Conservation (phyloP, 2,888 invertebrate species). For the Adelognathus sp. region DNA sequence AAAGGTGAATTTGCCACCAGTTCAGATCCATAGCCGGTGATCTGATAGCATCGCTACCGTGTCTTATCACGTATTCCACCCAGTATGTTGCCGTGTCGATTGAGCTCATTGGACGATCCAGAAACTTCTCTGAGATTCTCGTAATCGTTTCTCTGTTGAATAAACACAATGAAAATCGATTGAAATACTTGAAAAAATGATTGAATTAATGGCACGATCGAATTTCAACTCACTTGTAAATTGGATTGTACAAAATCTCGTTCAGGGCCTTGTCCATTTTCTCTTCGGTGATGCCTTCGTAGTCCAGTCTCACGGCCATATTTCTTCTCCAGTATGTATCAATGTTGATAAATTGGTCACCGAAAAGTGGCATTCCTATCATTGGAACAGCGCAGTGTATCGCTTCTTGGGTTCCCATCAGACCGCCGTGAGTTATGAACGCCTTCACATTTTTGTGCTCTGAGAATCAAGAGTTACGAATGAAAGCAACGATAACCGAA, state of each 20-base stretch:
- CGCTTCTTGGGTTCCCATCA: conserved; percentile 68
- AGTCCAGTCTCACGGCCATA: conserved; percentile 63
- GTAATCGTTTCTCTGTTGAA: too few species aligned
- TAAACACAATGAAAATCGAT: too few species aligned
- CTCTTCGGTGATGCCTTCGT: conserved; percentile 62
- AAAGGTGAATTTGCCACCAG: conserved; percentile 73
- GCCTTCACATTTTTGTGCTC: conserved; percentile 77
- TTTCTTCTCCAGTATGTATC: conserved; percentile 64
- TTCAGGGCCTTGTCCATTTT: conserved; percentile 65
- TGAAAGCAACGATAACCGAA: neutral
- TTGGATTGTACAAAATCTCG: conserved; percentile 65
- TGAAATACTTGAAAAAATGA: too few species aligned
- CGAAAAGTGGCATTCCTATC: conserved; percentile 69
- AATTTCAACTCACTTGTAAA: conserved; percentile 61
- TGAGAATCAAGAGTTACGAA: conserved; percentile 9
- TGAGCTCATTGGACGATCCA: conserved; percentile 70
- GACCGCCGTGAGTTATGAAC: conserved; percentile 71
- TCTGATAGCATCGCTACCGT: conserved; percentile 69
- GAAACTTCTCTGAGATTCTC: conserved; percentile 68
- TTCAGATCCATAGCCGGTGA: conserved; percentile 70
- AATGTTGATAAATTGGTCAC: conserved; percentile 69
- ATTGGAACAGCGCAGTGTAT: conserved; percentile 66
- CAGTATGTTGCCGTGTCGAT: conserved; percentile 72
- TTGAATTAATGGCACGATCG: too few species aligned
- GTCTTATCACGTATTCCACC: conserved; percentile 73